Evolutionary conservation across 2,797 vertebrate genomes (phyloP).

Genomic region (Chromobotia macracanthus): DNA sequence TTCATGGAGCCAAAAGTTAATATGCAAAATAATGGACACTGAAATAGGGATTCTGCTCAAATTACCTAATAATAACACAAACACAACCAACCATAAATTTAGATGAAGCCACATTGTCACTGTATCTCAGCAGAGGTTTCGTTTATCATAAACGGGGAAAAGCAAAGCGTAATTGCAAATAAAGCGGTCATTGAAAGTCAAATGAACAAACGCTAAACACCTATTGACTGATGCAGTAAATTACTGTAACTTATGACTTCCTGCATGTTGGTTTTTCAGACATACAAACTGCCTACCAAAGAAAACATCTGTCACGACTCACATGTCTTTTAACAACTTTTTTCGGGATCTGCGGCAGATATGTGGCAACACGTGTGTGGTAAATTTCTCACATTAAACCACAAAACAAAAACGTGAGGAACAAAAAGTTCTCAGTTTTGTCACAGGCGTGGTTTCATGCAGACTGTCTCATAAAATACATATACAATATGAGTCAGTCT

Average conservation of each 20-base stretch:
- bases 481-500: neutral
- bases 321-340: neutral
- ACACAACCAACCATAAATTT: neutral
- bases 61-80: neutral
- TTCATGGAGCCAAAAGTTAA: conserved; percentile 28
- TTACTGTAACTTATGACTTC: too few relatives aligned
- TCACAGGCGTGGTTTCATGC: neutral
- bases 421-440: neutral
- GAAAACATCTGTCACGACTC: neutral
- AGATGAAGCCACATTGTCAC: conserved; percentile 7
- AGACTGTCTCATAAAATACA: neutral
- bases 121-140: neutral
- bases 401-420: neutral
- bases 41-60: neutral
- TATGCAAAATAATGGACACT: conserved; percentile 15
- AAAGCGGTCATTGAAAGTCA: neutral
- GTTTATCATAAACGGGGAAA: too few relatives aligned
- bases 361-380: neutral
- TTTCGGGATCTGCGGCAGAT: neutral
- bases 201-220: neutral
- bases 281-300: neutral
- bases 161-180: too few relatives aligned
- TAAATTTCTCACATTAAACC: neutral
- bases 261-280: neutral
- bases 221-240: neutral